Evolutionary conservation across 2,888 invertebrate genomes (phyloP).

Genomic region (Scaptomyza polygonia): DNA sequence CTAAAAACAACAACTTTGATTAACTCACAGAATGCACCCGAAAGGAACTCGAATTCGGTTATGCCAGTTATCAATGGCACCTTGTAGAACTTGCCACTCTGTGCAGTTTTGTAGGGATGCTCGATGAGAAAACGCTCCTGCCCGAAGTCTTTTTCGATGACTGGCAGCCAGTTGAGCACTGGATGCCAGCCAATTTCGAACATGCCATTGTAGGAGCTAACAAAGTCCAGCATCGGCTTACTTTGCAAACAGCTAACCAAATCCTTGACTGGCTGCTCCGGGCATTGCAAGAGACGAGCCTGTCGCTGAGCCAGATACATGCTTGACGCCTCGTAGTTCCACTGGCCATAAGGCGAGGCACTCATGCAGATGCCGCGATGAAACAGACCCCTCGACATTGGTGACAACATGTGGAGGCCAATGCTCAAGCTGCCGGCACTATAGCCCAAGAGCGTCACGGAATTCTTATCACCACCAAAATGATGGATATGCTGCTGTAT

Average conservation of each 20-base stretch:
- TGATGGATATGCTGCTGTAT: conserved; percentile 87
- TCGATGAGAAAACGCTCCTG: conserved; percentile 87
- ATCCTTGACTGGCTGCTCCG: conserved; percentile 84
- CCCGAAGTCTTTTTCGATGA: conserved; percentile 88
- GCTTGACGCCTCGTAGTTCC: conserved; percentile 85
- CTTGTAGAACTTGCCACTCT: conserved; percentile 86
- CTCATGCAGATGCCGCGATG: conserved; percentile 89
- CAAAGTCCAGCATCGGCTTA: conserved; percentile 76
- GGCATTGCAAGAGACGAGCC: conserved; percentile 86
- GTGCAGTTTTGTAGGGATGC: conserved; percentile 86
- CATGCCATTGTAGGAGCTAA: conserved; percentile 69
- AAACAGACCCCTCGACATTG: conserved; percentile 88
- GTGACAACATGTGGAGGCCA: conserved; percentile 86
- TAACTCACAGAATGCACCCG: conserved; percentile 85
- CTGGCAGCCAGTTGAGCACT: conserved; percentile 86
- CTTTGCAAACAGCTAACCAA: conserved; percentile 87
- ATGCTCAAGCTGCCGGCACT: conserved; percentile 85
- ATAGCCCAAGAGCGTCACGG: conserved; percentile 88
- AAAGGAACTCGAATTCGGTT: conserved; percentile 88
- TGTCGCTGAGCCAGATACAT: conserved; percentile 87
- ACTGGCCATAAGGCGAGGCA: conserved; percentile 86
- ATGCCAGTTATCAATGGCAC: conserved; percentile 88
- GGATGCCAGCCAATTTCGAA: conserved; percentile 81
- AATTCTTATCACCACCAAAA: conserved; percentile 88
- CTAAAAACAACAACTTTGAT: rapidly evolving